Conservation (phyloP, 2,113 vertebrate species). For the Camelus dromedarius region DNA sequence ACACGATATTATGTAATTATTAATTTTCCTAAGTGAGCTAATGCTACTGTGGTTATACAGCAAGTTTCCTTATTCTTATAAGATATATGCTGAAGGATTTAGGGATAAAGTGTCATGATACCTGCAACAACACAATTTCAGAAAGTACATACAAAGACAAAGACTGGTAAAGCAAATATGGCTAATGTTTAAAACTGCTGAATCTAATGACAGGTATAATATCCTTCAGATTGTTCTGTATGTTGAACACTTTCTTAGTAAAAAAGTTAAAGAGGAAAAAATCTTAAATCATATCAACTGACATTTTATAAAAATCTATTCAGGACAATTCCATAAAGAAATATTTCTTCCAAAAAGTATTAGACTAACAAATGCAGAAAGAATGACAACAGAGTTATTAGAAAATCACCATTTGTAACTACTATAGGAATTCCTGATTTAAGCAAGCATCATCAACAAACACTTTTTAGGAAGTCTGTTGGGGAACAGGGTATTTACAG, state of each 20-base stretch:
- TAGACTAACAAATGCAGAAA: not conserved
- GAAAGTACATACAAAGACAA: not conserved
- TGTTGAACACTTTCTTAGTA: not conserved
- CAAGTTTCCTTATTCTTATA: not conserved
- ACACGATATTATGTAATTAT: not conserved
- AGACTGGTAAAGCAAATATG: not conserved
- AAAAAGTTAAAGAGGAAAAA: not conserved
- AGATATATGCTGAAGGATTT: not conserved
- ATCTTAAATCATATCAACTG: not conserved
- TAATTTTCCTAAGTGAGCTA: not conserved
- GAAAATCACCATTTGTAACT: not conserved
- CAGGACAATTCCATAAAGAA: constrained; percentile 13
- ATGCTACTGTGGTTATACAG: not conserved
- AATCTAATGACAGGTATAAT: not conserved
- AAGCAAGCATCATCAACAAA: not conserved
- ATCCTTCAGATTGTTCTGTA: not conserved
- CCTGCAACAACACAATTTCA: not conserved
- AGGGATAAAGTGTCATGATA: not conserved
- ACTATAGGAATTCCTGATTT: not conserved
- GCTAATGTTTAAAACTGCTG: not conserved
- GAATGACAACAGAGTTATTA: not conserved
- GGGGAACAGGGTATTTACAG: not conserved
- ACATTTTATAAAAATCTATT: not conserved
- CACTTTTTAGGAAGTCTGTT: not conserved
- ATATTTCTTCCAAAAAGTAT: not conserved